Percentiles rank a stretch among this genome's conserved stretches.
Evolutionary conservation across 2,888 invertebrate species (phyloP).

Genomic region (Phyto melanocephala): DNA sequence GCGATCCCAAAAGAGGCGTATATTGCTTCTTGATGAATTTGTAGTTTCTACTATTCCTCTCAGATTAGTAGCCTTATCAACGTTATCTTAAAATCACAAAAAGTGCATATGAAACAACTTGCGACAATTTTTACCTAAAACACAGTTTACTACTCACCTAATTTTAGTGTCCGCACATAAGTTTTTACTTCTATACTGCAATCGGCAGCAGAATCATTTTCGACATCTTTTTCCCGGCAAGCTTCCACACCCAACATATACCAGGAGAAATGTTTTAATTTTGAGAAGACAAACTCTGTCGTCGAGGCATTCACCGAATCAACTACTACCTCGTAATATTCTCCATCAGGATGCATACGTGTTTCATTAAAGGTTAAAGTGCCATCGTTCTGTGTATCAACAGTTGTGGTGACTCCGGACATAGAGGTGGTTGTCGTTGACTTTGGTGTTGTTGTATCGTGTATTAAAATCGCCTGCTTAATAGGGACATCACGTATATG

Average conservation of each 20-base stretch:
- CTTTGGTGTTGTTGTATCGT: slow-evolving; percentile 25
- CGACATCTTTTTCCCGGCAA: slow-evolving; percentile 85
- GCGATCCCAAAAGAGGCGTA: slow-evolving; percentile 88
- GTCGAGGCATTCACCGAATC: slow-evolving; percentile 71
- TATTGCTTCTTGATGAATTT: slow-evolving; percentile 80
- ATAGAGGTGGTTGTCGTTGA: slow-evolving; percentile 15
- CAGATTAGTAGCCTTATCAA: slow-evolving; percentile 83
- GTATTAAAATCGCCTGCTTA: background rate
- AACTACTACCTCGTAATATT: slow-evolving; percentile 68
- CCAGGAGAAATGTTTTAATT: slow-evolving; percentile 87
- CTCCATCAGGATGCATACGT: slow-evolving; percentile 64
- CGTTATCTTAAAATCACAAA: slow-evolving; percentile 80
- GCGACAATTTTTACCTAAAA: background rate
- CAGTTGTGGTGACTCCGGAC: background rate
- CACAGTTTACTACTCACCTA: slow-evolving; percentile 71
- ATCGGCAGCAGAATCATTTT: slow-evolving; percentile 66
- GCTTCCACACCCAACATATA: slow-evolving; percentile 89
- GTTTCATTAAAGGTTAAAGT: slow-evolving; percentile 73
- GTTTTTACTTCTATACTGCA: slow-evolving; percentile 81
- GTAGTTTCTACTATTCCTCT: slow-evolving; percentile 74
- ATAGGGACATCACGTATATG: slow-evolving; percentile 68
- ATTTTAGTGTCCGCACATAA: slow-evolving; percentile 80
- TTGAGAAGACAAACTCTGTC: slow-evolving; percentile 81
- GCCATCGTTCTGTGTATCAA: slow-evolving; percentile 16
- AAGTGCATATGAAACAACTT: background rate